phyloP scores from a whole-genome alignment of 1,140 invertebrate species.

The Drosophila obscura region DNA sequence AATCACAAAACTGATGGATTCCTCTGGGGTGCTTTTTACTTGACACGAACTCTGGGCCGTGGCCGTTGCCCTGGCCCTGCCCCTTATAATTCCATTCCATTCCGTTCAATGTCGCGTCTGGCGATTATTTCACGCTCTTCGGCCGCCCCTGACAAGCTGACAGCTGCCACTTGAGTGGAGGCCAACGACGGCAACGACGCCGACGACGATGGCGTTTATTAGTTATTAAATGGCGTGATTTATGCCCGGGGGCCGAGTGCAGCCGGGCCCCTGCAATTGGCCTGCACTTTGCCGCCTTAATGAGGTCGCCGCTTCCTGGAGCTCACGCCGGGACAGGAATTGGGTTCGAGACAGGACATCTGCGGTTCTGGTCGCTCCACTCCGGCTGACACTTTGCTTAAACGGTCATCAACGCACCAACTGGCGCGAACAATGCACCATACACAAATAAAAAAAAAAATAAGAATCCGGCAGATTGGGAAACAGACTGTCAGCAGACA shows the following conservation, averaged over 20 bases:
- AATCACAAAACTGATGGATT: constrained; percentile 78
- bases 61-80: neutral
- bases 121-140: constrained; percentile 69
- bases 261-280: constrained; percentile 44
- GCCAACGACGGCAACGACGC: constrained; percentile 2
- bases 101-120: constrained; percentile 18
- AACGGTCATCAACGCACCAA: neutral
- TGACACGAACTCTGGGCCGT: constrained; percentile 42
- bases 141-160: constrained; percentile 58
- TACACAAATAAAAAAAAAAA: too few species aligned
- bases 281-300: constrained; percentile 53
- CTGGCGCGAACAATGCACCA: too few species aligned
- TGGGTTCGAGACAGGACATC: constrained; percentile 25
- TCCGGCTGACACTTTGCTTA: neutral
- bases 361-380: constrained; percentile 22
- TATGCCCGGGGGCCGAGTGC: constrained; percentile 43
- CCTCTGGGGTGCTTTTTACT: constrained; percentile 72
- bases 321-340: constrained; percentile 1
- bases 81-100: neutral
- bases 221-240: constrained; percentile 78
- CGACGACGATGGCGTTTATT: constrained; percentile 63
- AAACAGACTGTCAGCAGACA: too few species aligned
- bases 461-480: too few species aligned
- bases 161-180: constrained; percentile 68
- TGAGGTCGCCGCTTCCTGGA: constrained; percentile 42